Evolutionary conservation across 2,113 vertebrate species (phyloP).

Genomic region (Bombycilla garrulus): DNA sequence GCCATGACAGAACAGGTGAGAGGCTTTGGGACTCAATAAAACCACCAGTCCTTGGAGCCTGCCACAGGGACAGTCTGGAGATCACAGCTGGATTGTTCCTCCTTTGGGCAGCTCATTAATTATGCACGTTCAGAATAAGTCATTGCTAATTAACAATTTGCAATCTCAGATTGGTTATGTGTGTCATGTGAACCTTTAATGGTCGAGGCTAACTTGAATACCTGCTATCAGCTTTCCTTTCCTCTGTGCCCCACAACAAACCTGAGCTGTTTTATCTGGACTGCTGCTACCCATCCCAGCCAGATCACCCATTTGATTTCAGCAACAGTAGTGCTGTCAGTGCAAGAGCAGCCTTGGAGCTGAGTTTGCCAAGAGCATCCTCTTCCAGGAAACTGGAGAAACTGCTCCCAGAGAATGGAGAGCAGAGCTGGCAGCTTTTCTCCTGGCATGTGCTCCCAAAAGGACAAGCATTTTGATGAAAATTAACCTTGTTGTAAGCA

Average conservation of each 20-base stretch:
- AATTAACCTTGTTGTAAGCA: conserved; percentile 8
- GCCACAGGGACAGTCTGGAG: no score
- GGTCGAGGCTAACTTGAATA: neutral
- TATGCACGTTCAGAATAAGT: neutral
- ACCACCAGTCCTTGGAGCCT: no score
- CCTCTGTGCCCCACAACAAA: neutral
- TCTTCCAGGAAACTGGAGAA: conserved; percentile 51
- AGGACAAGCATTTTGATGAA: neutral
- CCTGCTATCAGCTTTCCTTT: neutral
- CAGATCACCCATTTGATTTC: neutral
- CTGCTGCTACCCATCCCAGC: neutral
- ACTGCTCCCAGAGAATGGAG: conserved; percentile 39
- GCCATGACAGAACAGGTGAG: no score
- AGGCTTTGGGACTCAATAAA: no score
- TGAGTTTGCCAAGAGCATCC: conserved; percentile 1
- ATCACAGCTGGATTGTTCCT: neutral
- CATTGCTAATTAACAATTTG: neutral
- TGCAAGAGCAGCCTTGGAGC: neutral
- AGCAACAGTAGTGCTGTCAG: neutral
- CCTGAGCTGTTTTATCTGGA: neutral
- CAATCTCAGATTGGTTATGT: rapidly evolving
- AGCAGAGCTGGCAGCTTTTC: conserved; percentile 22
- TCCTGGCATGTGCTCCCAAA: neutral
- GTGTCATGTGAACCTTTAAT: neutral
- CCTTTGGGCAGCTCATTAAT: neutral